Conservation (phyloP, 2,797 vertebrate species). For the Oreortyx pictus region DNA sequence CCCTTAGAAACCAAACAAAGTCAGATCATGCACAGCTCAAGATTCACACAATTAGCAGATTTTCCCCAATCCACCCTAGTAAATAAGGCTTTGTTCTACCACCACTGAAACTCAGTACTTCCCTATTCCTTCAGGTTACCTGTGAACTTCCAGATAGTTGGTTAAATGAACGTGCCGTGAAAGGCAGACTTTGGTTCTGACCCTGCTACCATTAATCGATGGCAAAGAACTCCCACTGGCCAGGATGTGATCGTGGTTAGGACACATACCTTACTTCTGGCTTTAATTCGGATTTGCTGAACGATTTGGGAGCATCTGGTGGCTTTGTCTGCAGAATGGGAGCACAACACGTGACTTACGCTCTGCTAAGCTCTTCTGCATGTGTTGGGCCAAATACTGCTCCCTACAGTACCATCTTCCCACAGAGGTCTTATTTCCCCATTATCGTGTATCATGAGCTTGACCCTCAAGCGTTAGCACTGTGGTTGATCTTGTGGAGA, state of each 20-base stretch:
- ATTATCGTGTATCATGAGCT: not conserved
- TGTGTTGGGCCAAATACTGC: not conserved
- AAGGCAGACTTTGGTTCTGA: not conserved
- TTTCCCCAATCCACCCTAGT: not conserved
- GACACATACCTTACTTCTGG: not conserved
- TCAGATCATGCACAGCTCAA: not conserved
- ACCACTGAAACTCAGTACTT: not conserved
- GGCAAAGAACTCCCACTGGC: not conserved
- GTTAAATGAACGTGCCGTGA: not conserved
- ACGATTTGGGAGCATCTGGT: not conserved
- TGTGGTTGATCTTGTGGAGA: not conserved
- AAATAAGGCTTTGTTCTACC: not conserved
- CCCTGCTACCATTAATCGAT: rapidly evolving
- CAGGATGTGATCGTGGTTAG: rapidly evolving
- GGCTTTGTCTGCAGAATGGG: not conserved
- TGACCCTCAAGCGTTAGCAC: not conserved
- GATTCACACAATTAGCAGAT: not conserved
- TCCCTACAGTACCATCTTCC: not conserved
- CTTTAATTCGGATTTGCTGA: not conserved
- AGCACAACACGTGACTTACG: not conserved
- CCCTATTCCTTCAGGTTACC: not conserved
- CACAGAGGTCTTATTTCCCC: not conserved
- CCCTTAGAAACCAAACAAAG: not conserved
- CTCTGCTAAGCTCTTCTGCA: not conserved
- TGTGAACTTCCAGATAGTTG: not conserved